Evolutionary conservation across 2,113 vertebrate genomes (phyloP).

Genomic region (Otus sunia): DNA sequence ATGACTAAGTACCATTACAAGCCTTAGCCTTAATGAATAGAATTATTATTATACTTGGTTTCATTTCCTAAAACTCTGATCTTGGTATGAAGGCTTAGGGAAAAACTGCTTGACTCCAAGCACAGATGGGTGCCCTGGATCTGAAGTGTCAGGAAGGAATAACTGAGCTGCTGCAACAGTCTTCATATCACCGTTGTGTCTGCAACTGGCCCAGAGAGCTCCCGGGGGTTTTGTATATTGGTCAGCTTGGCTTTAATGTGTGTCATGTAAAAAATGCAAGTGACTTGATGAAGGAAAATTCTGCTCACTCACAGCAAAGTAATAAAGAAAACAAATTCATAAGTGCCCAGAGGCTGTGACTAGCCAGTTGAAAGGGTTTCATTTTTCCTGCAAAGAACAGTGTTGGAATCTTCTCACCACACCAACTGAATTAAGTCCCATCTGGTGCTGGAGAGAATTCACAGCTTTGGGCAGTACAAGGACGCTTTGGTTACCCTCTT

Average conservation of each 20-base stretch:
- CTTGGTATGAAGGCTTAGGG: not conserved
- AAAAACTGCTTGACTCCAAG: not conserved
- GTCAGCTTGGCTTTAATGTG: not conserved
- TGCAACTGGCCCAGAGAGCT: not conserved
- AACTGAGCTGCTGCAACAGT: not conserved
- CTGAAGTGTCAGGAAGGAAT: not conserved
- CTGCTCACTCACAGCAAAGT: constrained; percentile 17
- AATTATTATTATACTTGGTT: constrained; percentile 61
- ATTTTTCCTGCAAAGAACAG: constrained; percentile 21
- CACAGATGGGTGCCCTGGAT: not conserved
- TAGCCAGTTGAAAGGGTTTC: constrained; percentile 21
- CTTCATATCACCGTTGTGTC: not conserved
- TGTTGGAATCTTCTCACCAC: not conserved
- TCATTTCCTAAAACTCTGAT: constrained; percentile 42
- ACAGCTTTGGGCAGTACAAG: constrained; percentile 14
- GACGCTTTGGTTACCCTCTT: not conserved
- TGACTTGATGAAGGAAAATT: not conserved
- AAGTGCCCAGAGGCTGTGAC: constrained; percentile 4
- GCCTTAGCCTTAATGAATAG: constrained; percentile 55
- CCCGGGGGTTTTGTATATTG: not conserved
- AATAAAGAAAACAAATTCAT: constrained; percentile 3
- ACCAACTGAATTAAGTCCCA: not conserved
- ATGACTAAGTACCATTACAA: constrained; percentile 56
- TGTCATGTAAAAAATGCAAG: constrained; percentile 19
- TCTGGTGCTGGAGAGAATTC: constrained; percentile 20